Evolutionary conservation across 1,140 invertebrate species (phyloP).

Genomic region (Drosophila arawakana): DNA sequence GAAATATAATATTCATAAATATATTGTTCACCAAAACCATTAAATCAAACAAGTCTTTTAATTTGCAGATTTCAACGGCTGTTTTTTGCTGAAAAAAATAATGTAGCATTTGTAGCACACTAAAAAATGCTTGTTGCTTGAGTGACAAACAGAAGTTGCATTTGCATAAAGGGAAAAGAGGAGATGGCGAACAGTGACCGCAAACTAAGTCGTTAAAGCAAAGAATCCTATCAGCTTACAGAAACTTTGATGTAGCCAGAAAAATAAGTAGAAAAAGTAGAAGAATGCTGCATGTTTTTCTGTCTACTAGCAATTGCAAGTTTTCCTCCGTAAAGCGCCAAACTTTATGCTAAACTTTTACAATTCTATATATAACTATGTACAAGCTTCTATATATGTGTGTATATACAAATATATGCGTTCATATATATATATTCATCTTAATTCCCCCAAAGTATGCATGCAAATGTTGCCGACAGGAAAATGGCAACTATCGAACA

Average conservation of each 20-base stretch:
- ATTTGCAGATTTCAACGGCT: too few species aligned
- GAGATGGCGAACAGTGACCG: slow-evolving; percentile 34
- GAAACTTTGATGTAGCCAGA: slow-evolving; percentile 57
- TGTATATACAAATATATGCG: neutral
- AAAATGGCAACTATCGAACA: slow-evolving; percentile 56
- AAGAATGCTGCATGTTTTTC: slow-evolving; percentile 40
- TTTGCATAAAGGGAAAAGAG: neutral
- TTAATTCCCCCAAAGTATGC: slow-evolving; percentile 68
- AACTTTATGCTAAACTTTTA: slow-evolving; percentile 79
- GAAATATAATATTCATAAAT: too few species aligned
- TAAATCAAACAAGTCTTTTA: too few species aligned
- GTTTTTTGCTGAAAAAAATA: neutral
- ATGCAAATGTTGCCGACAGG: slow-evolving; percentile 72
- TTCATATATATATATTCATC: slow-evolving; percentile 48
- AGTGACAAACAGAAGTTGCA: slow-evolving; percentile 20
- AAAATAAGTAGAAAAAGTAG: too few species aligned
- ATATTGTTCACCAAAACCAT: too few species aligned
- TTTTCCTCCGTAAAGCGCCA: slow-evolving; percentile 74
- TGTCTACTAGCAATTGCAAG: slow-evolving; percentile 73
- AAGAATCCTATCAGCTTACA: slow-evolving; percentile 74
- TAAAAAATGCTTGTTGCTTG: neutral
- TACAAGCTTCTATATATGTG: neutral
- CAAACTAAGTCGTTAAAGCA: slow-evolving; percentile 80
- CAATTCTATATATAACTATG: slow-evolving; percentile 45
- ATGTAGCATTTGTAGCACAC: neutral